phyloP scores from a whole-genome alignment of 2,797 vertebrate species.

The Onychomys arenicola region DNA sequence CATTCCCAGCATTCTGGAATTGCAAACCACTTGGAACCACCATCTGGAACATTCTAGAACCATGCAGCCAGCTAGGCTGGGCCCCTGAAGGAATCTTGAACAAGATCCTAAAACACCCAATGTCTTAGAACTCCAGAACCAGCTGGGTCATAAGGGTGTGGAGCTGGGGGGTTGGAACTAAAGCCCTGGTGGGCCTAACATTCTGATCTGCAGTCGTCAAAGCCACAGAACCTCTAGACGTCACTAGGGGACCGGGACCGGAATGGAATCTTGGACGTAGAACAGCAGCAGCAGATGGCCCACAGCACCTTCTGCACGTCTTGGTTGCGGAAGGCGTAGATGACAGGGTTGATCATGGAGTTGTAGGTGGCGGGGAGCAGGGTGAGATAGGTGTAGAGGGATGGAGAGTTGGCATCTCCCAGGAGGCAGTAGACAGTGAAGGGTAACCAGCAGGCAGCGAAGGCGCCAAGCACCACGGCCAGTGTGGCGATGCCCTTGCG shows the following conservation, averaged over 20 bases:
- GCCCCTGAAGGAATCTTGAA: constrained; percentile 52
- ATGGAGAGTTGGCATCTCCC: constrained; percentile 91
- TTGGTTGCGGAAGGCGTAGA: constrained; percentile 96
- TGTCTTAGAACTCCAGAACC: constrained; percentile 56
- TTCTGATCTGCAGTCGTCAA: constrained; percentile 59
- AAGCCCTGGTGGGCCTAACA: constrained; percentile 65
- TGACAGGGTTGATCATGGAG: constrained; percentile 95
- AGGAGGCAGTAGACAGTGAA: constrained; percentile 95
- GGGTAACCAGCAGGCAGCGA: constrained; percentile 96
- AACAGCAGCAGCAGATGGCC: constrained; percentile 91
- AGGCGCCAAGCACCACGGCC: constrained; percentile 93
- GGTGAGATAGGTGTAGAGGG: constrained; percentile 93
- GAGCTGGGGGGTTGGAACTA: constrained; percentile 30
- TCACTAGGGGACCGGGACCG: constrained; percentile 93
- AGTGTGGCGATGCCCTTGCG: constrained; percentile 94
- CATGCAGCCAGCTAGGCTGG: constrained; percentile 33
- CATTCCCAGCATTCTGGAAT: constrained; percentile 68
- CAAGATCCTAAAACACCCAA: constrained; percentile 72
- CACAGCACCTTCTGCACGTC: constrained; percentile 96
- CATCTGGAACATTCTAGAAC: constrained; percentile 72
- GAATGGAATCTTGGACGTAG: constrained; percentile 87
- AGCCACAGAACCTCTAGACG: constrained; percentile 86
- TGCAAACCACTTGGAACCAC: constrained; percentile 56
- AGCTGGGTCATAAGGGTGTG: constrained; percentile 33
- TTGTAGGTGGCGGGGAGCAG: constrained; percentile 95